Conservation (phyloP, 2,797 vertebrate species). For the Okamejei kenojei region DNA sequence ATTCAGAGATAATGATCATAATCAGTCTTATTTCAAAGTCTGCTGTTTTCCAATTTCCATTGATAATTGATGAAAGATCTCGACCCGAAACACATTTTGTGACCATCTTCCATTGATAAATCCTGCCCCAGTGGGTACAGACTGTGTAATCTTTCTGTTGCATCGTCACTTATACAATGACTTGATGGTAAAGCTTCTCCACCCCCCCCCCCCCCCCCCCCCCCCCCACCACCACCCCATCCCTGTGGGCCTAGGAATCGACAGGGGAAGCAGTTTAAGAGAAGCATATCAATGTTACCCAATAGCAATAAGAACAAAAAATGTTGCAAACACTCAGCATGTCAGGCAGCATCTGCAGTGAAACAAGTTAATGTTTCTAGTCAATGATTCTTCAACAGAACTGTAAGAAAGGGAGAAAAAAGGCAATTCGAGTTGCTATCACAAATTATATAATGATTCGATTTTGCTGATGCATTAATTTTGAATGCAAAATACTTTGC, state of each 20-base stretch:
- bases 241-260: neutral
- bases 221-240: too few species aligned
- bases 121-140: too few species aligned
- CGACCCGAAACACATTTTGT: too few species aligned
- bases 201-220: too few species aligned
- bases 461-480: neutral
- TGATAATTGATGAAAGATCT: neutral
- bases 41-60: neutral
- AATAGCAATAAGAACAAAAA: too few species aligned
- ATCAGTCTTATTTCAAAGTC: neutral
- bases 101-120: neutral
- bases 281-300: neutral
- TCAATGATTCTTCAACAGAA: too few species aligned
- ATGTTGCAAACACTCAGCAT: too few species aligned
- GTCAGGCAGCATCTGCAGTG: too few species aligned
- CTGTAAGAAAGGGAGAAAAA: too few species aligned
- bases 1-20: neutral
- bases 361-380: too few species aligned
- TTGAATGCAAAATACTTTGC: neutral
- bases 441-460: neutral
- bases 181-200: too few species aligned
- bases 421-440: too few species aligned
- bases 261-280: neutral
- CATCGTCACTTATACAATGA: neutral
- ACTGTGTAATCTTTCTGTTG: neutral